Percentiles rank a stretch among this genome's conserved stretches.
phyloP scores from a whole-genome alignment of 2,797 vertebrate genomes.

The Pampus argenteus region DNA sequence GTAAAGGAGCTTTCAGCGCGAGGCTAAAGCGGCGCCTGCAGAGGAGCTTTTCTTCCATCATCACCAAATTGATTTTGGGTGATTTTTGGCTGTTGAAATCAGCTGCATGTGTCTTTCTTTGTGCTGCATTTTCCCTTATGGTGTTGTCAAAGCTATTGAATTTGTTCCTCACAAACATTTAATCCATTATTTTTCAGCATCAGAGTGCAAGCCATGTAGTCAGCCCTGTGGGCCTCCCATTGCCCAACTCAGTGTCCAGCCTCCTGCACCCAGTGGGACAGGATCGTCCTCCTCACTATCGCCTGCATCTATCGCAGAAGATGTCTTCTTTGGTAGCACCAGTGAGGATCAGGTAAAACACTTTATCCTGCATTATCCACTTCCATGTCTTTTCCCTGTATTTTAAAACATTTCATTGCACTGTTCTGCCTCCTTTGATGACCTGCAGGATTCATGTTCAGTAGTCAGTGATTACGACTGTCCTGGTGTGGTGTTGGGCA shows the following conservation, averaged over 20 bases:
- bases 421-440: background rate
- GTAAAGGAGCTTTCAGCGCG: constrained; percentile 61
- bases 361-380: background rate
- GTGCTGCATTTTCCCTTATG: constrained; percentile 21
- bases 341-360: constrained; percentile 87
- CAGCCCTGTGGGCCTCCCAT: constrained; percentile 55
- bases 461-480: constrained; percentile 83
- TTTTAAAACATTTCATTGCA: background rate
- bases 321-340: constrained; percentile 80
- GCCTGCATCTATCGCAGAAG: constrained; percentile 81
- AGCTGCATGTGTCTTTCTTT: background rate
- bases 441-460: constrained; percentile 84
- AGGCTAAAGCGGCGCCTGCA: constrained; percentile 27
- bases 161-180: constrained; percentile 20
- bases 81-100: constrained; percentile 33
- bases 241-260: constrained; percentile 41
- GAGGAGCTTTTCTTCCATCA: constrained; percentile 24
- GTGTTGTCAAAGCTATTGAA: background rate
- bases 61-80: constrained; percentile 7
- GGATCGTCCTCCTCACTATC: constrained; percentile 79
- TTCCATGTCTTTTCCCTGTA: background rate
- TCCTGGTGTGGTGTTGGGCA: constrained; percentile 67
- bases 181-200: constrained; percentile 78
- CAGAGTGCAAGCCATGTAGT: constrained; percentile 89
- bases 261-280: constrained; percentile 41